A percentile compares a stretch with the other conserved stretches of the same genome.
Evolutionary conservation across 2,888 invertebrate species (phyloP).

Genomic region (Lamellibrachia columna): DNA sequence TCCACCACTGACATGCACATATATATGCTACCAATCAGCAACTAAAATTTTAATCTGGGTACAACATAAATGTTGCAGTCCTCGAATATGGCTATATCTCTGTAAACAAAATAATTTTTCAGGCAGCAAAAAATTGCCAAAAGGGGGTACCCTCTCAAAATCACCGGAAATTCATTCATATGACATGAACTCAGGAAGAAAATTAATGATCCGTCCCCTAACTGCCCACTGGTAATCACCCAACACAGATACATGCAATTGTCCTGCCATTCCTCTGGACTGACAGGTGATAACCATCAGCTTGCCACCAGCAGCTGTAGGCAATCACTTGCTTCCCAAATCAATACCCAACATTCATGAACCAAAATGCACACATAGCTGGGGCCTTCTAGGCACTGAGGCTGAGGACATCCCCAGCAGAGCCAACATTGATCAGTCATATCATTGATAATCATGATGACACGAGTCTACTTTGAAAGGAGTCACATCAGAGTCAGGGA

Average conservation of each 20-base stretch:
- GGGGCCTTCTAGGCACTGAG: not conserved
- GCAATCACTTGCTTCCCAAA: constrained; percentile 1
- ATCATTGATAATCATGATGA: not conserved
- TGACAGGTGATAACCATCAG: not conserved
- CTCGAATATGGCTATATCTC: too few species aligned
- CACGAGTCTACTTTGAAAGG: not conserved
- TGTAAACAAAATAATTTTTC: too few species aligned
- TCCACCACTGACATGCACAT: too few species aligned
- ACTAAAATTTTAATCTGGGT: too few species aligned
- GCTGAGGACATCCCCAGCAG: not conserved
- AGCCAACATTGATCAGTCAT: not conserved
- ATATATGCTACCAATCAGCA: too few species aligned
- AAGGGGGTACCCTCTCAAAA: too few species aligned
- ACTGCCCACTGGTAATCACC: not conserved
- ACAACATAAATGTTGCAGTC: too few species aligned
- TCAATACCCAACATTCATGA: not conserved
- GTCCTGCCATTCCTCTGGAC: not conserved
- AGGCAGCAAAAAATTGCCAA: too few species aligned
- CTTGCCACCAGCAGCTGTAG: not conserved
- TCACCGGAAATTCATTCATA: too few species aligned
- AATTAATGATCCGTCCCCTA: too few species aligned
- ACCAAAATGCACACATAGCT: not conserved
- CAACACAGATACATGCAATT: not conserved
- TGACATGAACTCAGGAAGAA: too few species aligned
- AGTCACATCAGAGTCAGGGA: not conserved